These are phyloP conservation scores for Epinotia demarniana DNA, from an alignment of 2,888 invertebrate genomes.

Conservation along the genomic window DNA sequence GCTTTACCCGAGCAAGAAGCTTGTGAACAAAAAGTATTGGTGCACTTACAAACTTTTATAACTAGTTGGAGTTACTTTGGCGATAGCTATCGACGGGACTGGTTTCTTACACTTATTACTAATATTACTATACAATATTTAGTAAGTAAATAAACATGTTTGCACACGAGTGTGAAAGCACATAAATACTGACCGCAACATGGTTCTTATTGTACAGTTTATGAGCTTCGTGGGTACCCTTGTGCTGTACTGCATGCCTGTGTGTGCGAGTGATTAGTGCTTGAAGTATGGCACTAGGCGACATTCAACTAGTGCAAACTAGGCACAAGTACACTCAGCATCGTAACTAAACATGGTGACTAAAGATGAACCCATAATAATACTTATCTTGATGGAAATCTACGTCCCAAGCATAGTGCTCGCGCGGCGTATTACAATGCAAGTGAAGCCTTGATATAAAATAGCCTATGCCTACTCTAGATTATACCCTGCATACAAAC, in stretches of 20 bases:
- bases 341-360: not conserved
- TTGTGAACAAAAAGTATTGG: not conserved
- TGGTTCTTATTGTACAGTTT: not conserved
- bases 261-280: constrained; percentile 2
- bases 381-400: not conserved
- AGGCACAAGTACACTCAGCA: not conserved
- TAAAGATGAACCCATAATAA: not conserved
- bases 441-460: too few species aligned
- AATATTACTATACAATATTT: not conserved
- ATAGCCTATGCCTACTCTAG: too few species aligned
- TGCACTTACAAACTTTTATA: constrained; percentile 2
- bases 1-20: not conserved
- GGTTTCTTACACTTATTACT: not conserved
- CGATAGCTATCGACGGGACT: not conserved
- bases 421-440: too few species aligned
- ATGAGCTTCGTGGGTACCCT: not conserved
- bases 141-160: constrained; percentile 5
- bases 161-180: constrained; percentile 2
- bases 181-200: not conserved
- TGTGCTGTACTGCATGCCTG: not conserved
- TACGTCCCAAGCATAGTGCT: not conserved
- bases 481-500: too few species aligned
- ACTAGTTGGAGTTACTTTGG: constrained; percentile 10
- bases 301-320: not conserved
- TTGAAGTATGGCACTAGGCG: not conserved